Evolutionary conservation across 2,113 vertebrate genomes (phyloP), one percentile per base, ranked within the genome.

Genomic region (Orycteropus afer): DNA sequence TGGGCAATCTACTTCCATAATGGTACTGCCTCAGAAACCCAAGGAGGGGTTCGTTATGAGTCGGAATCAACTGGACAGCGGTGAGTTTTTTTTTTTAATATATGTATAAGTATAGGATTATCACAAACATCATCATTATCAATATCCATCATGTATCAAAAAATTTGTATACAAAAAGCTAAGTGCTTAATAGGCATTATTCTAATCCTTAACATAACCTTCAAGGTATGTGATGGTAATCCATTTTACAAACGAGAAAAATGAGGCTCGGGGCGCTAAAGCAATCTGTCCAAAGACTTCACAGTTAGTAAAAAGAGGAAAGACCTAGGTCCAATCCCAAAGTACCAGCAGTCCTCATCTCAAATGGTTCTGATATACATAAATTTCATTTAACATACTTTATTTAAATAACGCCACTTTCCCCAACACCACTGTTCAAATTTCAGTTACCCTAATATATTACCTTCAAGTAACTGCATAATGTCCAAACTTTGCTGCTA

Each of bases 301-400:
- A 81, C 53, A 81, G 25, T 13, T 29, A 59, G 53, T 37, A 45
- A 47, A 29, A 27, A 40, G 8, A 2, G 17, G 37, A 27, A 67
- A 86, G n/a, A 77, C 29, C 11, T 55, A 85, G 37, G 32, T 55
- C 59, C 23, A 80, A 71, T 42, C 74, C 61, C 49, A 49, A 71
- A 86, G 23, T 86, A 59, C 49, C 34, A 93, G 63, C 40, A 71
- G 63, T 32, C 42, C 17, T 86, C 5, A 4, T 25, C 42, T 80
- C 51, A 73, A 18, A 51, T 3, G 34, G 25, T 78, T 69, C 69
- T 42, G 80, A 86, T 40, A 77, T 34, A 76, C 8, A 71, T 14
- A 25, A 59, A 87, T 87, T 80, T 71, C 76, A 87, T 53, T 87
- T 87, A 61, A 53, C 76, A 61, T 34, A 80, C 5, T 61, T 93